Base-by-base conservation (phyloP, 2,888 invertebrate genomes). In the Platypus cylindrus region DNA sequence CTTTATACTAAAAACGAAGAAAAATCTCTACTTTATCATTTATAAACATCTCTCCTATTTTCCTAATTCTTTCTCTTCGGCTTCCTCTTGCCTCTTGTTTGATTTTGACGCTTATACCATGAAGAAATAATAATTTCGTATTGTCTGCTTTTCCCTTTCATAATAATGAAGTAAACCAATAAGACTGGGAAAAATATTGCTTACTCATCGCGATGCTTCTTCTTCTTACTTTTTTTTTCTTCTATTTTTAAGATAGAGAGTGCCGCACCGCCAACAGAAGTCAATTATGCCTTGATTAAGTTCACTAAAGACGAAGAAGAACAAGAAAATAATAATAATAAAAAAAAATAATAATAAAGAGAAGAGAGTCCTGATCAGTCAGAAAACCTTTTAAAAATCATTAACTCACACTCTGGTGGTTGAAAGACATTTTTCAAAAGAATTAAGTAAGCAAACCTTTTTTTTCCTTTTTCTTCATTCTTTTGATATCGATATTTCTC, bases 341-440 rank as follows among this genome's bases (percentile, higher is more conserved):
- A n/a, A n/a, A n/a, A n/a, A n/a, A n/a, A n/a, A n/a, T n/a, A n/a
- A n/a, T n/a, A n/a, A n/a, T n/a, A n/a, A n/a, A n/a, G n/a, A n/a
- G n/a, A n/a, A n/a, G n/a, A n/a, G 32, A 38, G 35, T 34, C 38
- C 38, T 38, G 38, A 41, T 41, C 38, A 38, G 41, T 41, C 41
- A 41, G 30, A n/a, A 37, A 42, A 42, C 37, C 42, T 42, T 42
- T 42, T 42, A 39, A 42, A 42, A 39, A 37, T 42, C 42, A 42
- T 42, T 42, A 42, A 39, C 42, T 42, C 31, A 33, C 42, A 39
- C 37, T 39, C n/a, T n/a, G 34, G 42, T 41, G 38, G 22, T 27
- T 37, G 37, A 38, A 36, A 36, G 31, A 32, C 37, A 36, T 30
- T 29, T n/a, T n/a, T 34, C n/a, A n/a, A n/a, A n/a, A n/a, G n/a